A percentile compares a stretch with the other conserved stretches of the same genome.
These are phyloP conservation scores for Coregonus sp. DNA, from an alignment of 2,797 vertebrate species.

Conservation along the genomic window DNA sequence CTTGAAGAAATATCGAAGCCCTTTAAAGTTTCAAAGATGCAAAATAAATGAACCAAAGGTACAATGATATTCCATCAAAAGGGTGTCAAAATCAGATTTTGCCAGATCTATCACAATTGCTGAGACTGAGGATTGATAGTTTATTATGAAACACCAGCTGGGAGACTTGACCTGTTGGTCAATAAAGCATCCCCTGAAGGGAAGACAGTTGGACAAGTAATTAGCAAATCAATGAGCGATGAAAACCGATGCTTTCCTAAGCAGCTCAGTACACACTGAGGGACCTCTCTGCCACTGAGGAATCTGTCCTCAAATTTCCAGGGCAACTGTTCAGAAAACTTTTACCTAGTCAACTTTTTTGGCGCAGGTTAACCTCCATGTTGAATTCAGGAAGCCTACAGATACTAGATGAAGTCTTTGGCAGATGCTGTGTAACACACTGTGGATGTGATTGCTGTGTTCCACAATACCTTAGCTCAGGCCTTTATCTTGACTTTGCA, in stretches of 20 bases:
- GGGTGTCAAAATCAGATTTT: slow-evolving; percentile 1
- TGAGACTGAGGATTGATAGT: slow-evolving; percentile 69
- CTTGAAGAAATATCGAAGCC: background rate
- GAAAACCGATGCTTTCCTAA: slow-evolving; percentile 59
- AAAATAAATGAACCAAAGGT: background rate
- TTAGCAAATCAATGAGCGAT: slow-evolving; percentile 78
- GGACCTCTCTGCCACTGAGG: slow-evolving; percentile 39
- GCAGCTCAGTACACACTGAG: slow-evolving; percentile 49
- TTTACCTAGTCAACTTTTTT: slow-evolving; percentile 20
- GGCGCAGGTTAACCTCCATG: background rate
- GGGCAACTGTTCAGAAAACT: slow-evolving; percentile 23
- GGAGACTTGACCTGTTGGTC: slow-evolving; percentile 69
- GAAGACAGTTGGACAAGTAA: slow-evolving; percentile 73
- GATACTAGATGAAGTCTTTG: background rate
- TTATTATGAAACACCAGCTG: slow-evolving; percentile 73
- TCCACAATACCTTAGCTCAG: slow-evolving; percentile 15
- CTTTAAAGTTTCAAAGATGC: background rate
- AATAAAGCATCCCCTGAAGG: slow-evolving; percentile 67
- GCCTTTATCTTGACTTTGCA: slow-evolving; percentile 38
- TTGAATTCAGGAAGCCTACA: slow-evolving; percentile 5
- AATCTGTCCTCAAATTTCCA: slow-evolving; percentile 25
- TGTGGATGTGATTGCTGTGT: slow-evolving; percentile 24
- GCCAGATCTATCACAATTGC: slow-evolving; percentile 34
- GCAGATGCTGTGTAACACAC: slow-evolving; percentile 20
- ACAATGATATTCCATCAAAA: background rate